Evolutionary conservation across 2,797 vertebrate species (phyloP).

Genomic region (Sciurus vulgaris): DNA sequence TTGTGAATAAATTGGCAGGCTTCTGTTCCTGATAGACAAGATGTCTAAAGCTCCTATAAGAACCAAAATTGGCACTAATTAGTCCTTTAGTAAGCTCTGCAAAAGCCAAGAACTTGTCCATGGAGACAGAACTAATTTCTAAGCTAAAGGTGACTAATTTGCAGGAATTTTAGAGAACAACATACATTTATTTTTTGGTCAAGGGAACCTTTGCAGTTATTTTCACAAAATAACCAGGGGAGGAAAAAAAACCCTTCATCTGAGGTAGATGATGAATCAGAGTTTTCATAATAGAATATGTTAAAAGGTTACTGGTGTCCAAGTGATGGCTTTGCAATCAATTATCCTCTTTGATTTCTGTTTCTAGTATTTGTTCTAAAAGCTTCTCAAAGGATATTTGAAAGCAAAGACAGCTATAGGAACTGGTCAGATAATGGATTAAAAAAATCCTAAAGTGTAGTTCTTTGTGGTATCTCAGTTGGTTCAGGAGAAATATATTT

Average conservation of each 20-base stretch:
- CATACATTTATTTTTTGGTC: slow-evolving; percentile 60
- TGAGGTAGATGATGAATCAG: slow-evolving; percentile 57
- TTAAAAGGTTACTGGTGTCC: slow-evolving; percentile 60
- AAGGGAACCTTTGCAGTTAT: slow-evolving; percentile 51
- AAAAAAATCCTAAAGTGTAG: slow-evolving; percentile 47
- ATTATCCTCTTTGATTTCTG: slow-evolving; percentile 58
- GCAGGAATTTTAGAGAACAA: slow-evolving; percentile 60
- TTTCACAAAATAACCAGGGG: slow-evolving; percentile 54
- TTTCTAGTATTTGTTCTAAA: slow-evolving; percentile 38
- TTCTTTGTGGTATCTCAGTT: neutral
- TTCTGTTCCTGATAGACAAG: slow-evolving; percentile 71
- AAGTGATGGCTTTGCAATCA: slow-evolving; percentile 52
- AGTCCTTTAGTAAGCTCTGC: slow-evolving; percentile 66
- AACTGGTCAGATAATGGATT: neutral
- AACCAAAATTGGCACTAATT: slow-evolving; percentile 76
- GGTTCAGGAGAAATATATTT: slow-evolving; percentile 26
- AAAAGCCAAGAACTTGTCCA: slow-evolving; percentile 67
- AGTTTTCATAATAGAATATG: slow-evolving; percentile 37
- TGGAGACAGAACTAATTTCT: slow-evolving; percentile 66
- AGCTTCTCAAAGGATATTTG: slow-evolving; percentile 23
- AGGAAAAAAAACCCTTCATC: neutral
- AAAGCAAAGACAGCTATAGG: slow-evolving; percentile 51
- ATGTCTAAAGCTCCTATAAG: slow-evolving; percentile 67
- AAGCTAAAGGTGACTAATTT: slow-evolving; percentile 69
- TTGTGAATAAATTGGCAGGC: slow-evolving; percentile 61